Base-by-base conservation (phyloP, 35 echinoderm and acorn worm species). In the Ophioderma brevispina region DNA sequence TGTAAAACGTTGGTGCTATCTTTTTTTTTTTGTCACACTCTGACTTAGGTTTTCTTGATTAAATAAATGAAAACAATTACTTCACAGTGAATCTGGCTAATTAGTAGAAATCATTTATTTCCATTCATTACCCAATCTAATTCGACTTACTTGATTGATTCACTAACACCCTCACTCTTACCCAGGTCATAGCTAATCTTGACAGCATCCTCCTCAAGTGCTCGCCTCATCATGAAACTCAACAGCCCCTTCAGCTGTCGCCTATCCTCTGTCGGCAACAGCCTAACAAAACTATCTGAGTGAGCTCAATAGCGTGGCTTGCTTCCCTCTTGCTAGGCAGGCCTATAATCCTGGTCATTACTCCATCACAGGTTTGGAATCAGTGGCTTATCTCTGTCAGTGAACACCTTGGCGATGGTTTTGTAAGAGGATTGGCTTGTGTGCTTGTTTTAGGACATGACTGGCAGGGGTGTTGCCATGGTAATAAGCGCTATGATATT, bases 391-490 rank as follows among this genome's bases (percentile, higher is more conserved):
- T 77, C 38, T 35, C 86, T 49, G 15, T 37, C 85, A 0, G 78
- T 86, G 79, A 84, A 95, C 25, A 93, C 63, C 52, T 95, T 87
- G 38, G 80, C 39, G 0, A 99, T 75, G 32, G 91, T 78, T 43
- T 99, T 80, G 82, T 85, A 99, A n/a, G 19, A 99, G 90, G 78
- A 92, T 81, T 23, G 89, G 75, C 50, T 95, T 99, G 87, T 87
- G 92, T 18, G 92, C 92, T 36, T 94, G 92, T 15, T 79, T 63
- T 35, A 88, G 42, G 0, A 77, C 40, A 28, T 95, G 78, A 4
- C 39, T 28, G 0, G 49, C 33, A 13, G 75, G 55, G 36, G 87
- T 86, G 46, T 39, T 76, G 17, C 50, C 64, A 32, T 90, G 88
- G 81, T 90, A 98, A 77, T 88, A 79, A 56, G n/a, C n/a, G 38